A percentile compares a stretch with the other conserved stretches of the same genome.
Conservation (phyloP, 2,888 invertebrate genomes). For the Tachystola acroxantha region DNA sequence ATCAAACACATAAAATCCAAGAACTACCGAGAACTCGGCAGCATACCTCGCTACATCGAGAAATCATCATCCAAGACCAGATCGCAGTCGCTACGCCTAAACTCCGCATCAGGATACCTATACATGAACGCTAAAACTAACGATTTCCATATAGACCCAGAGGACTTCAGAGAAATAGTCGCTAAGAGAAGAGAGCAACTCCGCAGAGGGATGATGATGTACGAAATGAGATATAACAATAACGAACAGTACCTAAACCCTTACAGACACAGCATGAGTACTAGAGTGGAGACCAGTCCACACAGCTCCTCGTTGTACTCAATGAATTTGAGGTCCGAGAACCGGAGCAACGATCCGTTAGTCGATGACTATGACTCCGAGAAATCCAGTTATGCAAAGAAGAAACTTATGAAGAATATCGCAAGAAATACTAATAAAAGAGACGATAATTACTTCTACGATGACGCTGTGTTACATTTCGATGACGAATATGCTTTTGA, state of each 20-base stretch:
- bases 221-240: slow-evolving; percentile 51
- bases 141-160: slow-evolving; percentile 68
- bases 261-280: slow-evolving; percentile 45
- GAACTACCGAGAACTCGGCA: slow-evolving; percentile 42
- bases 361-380: slow-evolving; percentile 72
- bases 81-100: slow-evolving; percentile 63
- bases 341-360: slow-evolving; percentile 63
- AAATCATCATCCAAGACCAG: slow-evolving; percentile 53
- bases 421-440: slow-evolving; percentile 56
- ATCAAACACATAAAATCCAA: slow-evolving; percentile 57
- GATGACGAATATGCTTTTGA: slow-evolving; percentile 72
- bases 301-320: slow-evolving; percentile 62
- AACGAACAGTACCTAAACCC: slow-evolving; percentile 51
- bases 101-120: slow-evolving; percentile 69
- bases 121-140: slow-evolving; percentile 71
- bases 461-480: slow-evolving; percentile 66
- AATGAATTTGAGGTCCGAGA: slow-evolving; percentile 55
- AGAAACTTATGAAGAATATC: slow-evolving; percentile 67
- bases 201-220: slow-evolving; percentile 58
- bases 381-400: slow-evolving; percentile 65
- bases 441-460: slow-evolving; percentile 68
- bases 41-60: slow-evolving; percentile 64
- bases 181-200: slow-evolving; percentile 64
- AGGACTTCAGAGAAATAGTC: slow-evolving; percentile 67
- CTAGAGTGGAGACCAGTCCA: slow-evolving; percentile 44